Evolutionary conservation across 2,888 invertebrate species (phyloP), one percentile per base, ranked within the genome.

Genomic region (Prosapia bicincta): DNA sequence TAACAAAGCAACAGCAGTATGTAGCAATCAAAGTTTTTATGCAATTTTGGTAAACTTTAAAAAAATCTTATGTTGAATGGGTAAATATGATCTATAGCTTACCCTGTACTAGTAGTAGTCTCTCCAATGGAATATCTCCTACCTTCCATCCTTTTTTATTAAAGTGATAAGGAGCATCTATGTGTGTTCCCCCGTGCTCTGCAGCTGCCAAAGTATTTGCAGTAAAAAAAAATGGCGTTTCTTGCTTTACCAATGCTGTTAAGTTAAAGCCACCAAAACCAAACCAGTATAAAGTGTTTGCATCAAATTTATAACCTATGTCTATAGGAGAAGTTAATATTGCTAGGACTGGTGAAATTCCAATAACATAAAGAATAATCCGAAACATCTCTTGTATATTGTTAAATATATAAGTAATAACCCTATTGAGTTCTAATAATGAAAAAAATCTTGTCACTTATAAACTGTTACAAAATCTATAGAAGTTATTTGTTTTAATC

Each of bases 111-210:
- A 80, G 71, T n/a, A n/a, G n/a, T 1, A 80, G 76, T 54, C 76
- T 77, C 7, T 74, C 66, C 13, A 81, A 15, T 0, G 89, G 87
- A 74, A 91, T 87, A 32, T 89, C 85, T 7, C 86, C 88, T 0
- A 88, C 86, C 23, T 84, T 85, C 83, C 85, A 84, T 0, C 87
- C 87, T 0, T 83, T 81, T 15, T 81, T 80, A 67, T 82, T 79
- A 81, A 90, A 90, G 81, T 90, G 90, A 74, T 86, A 86, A 0
- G 91, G 90, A 0, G 91, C 89, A 79, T 91, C 90, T 6, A 91
- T 75, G 80, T 91, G 91, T 0, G 91, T 91, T 0, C 90, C 90
- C 0, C 88, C 88, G 80, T 91, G 90, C 79, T 90, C 90, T 0
- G 86, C 85, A 1, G 87, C 85, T 13, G 84, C 84, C 78, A 89